These are phyloP conservation scores for Pseudomyrmex flavicornis DNA, from an alignment of 1,140 invertebrate genomes.

Conservation along the genomic window DNA sequence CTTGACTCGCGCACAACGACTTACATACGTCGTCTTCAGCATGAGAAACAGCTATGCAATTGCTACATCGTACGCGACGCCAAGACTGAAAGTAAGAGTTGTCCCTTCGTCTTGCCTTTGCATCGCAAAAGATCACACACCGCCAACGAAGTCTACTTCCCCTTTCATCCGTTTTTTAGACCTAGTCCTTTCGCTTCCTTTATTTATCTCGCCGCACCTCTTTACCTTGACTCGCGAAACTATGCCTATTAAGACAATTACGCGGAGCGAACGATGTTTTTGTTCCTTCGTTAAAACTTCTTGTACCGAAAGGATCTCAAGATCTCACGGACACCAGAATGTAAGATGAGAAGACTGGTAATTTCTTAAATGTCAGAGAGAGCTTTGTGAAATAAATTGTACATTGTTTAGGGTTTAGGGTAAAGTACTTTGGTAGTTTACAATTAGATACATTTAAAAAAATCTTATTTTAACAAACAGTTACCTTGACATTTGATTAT, in stretches of 20 bases:
- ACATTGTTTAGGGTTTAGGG: neutral
- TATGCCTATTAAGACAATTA: constrained; percentile 37
- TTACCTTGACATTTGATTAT: constrained; percentile 47
- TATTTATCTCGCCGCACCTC: constrained; percentile 17
- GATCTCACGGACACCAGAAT: neutral
- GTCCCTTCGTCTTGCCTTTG: constrained; percentile 49
- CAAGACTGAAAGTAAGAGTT: constrained; percentile 77
- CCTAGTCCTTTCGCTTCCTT: constrained; percentile 34
- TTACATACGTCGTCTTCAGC: constrained; percentile 62
- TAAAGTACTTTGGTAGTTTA: neutral
- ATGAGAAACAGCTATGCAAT: constrained; percentile 68
- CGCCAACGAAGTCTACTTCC: constrained; percentile 46
- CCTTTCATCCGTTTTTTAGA: constrained; percentile 37
- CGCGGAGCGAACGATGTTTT: constrained; percentile 26
- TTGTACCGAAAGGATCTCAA: constrained; percentile 4
- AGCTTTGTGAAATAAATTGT: neutral
- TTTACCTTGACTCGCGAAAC: constrained; percentile 46
- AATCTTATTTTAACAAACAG: constrained; percentile 19
- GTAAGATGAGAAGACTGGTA: constrained; percentile 26
- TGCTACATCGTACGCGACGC: constrained; percentile 72
- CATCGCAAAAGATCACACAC: constrained; percentile 45
- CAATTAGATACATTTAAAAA: neutral
- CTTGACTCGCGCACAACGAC: constrained; percentile 68
- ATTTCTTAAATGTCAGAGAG: constrained; percentile 26
- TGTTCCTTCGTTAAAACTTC: constrained; percentile 23